phyloP scores from a whole-genome alignment of 2,113 vertebrate species.

The Telmatochromis sp. region DNA sequence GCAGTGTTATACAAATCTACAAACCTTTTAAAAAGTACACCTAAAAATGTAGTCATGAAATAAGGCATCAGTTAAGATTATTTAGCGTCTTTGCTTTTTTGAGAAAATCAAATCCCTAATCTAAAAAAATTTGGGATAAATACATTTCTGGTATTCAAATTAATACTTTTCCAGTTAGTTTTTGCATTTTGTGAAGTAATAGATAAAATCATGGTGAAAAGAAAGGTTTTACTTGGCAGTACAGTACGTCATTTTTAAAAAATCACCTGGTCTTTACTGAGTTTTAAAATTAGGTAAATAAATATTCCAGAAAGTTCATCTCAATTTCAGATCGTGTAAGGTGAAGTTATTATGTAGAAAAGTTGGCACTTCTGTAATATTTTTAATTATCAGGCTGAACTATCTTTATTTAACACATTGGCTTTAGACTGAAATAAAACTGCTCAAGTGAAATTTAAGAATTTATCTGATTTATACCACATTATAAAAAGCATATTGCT shows the following conservation, averaged over 20 bases:
- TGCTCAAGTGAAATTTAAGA: background rate
- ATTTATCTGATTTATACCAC: background rate
- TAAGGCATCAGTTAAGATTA: background rate
- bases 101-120: background rate
- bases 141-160: background rate
- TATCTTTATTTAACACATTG: background rate
- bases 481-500: background rate
- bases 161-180: background rate
- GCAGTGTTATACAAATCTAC: background rate
- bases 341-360: background rate
- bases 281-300: background rate
- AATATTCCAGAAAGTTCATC: background rate
- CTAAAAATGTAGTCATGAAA: background rate
- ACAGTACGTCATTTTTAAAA: accelerated
- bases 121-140: background rate
- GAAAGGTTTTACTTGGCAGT: background rate
- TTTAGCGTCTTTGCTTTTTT: background rate
- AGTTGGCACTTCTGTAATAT: background rate
- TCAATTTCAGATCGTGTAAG: background rate
- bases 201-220: background rate
- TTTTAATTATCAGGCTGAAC: background rate
- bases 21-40: background rate
- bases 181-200: background rate
- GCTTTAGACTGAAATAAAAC: background rate
- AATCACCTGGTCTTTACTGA: background rate